phyloP scores from a whole-genome alignment of 2,888 invertebrate genomes.

The Willowsia nigromaculata region DNA sequence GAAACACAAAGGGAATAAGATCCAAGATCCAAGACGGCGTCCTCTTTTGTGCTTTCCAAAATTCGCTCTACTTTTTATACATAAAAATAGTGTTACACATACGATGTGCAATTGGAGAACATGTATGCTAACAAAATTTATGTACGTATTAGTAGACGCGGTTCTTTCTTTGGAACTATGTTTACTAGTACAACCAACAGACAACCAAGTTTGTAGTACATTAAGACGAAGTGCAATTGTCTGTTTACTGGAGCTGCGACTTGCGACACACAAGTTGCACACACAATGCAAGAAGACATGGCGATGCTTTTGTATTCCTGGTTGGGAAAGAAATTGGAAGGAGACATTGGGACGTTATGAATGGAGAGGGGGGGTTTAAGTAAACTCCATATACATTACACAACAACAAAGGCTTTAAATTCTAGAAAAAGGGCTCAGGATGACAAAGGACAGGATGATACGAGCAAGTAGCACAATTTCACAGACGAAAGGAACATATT shows the following conservation, averaged over 20 bases:
- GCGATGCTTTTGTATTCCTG: neutral
- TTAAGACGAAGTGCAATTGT: constrained; percentile 38
- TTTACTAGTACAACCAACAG: no score
- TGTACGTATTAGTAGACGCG: constrained; percentile 28
- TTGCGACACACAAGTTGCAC: neutral
- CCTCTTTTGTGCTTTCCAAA: neutral
- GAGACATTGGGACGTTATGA: constrained; percentile 36
- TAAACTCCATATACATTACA: neutral
- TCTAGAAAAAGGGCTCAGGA: neutral
- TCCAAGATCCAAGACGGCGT: neutral
- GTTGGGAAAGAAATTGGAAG: constrained; percentile 32
- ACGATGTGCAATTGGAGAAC: neutral
- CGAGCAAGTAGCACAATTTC: neutral
- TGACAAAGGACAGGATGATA: constrained; percentile 15
- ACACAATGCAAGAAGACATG: neutral
- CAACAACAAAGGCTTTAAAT: neutral
- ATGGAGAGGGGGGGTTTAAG: neutral
- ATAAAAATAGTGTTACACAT: neutral
- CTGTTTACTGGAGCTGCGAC: constrained; percentile 36
- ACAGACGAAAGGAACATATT: neutral
- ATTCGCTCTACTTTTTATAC: constrained; percentile 6
- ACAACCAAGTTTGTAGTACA: neutral
- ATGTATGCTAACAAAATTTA: constrained; percentile 40
- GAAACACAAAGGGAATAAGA: constrained; percentile 1
- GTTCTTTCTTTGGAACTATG: no score